Evolutionary conservation across 2,797 vertebrate species (phyloP), one percentile per base, ranked within the genome.

Genomic region (Gymnoscopelus microlampas): DNA sequence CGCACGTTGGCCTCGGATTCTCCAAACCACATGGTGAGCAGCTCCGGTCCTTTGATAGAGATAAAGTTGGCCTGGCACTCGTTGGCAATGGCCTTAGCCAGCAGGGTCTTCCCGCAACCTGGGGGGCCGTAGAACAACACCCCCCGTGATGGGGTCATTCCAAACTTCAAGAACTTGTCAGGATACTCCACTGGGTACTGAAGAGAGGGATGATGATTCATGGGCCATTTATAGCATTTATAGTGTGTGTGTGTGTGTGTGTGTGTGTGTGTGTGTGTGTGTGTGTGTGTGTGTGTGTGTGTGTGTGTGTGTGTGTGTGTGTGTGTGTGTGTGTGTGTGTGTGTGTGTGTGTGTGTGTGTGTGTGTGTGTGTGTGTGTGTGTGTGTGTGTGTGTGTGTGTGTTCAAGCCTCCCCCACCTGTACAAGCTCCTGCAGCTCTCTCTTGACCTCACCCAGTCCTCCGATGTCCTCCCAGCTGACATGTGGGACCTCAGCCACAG

Each of bases 11-110:
- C 97, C 89, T 99, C 97, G 48, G 97, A 99, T 80, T 99, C 97
- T 75, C 97, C 97, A 90, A 99, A 99, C 97, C 97, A 99, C 97
- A 99, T 99, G 57, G 97, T 99, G 74, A 99, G 97, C 80, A 99
- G 91, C 77, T 99, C 97, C 0, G 97, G 97, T 72, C 97, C 97
- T 90, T 99, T 99, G 88, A 99, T 99, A 66, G 97, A 99, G 90
- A 99, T 99, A 91, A 99, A 99, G 79, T 99, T 99, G 79, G 97
- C 97, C 94, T 99, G 97, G 90, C 97, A 99, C 86, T 99, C 97
- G 0, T 98, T 99, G 74, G 97, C 97, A 71, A 99, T 99, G 82
- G 97, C 97, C 94, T 99, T 99, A 79, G 97, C 97, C 92, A 99
- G 80, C 14, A 99, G 94, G 1, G 97, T 99, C 92, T 99, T 99